phyloP scores from a whole-genome alignment of 2,113 vertebrate genomes.

The Pollachius pollachius region DNA sequence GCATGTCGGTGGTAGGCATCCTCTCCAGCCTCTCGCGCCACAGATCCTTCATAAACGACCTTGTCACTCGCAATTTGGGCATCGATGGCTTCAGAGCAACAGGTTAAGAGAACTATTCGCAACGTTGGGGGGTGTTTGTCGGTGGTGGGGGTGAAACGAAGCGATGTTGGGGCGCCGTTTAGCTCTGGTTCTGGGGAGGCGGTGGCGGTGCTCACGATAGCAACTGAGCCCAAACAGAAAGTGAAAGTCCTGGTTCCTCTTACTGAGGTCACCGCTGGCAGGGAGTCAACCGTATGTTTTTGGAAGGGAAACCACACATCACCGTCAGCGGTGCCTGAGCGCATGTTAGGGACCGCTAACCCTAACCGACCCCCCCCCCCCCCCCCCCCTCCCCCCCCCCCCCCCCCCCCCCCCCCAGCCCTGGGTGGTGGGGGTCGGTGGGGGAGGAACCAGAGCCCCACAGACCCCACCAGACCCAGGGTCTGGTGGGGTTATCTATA shows the following conservation, averaged over 20 bases:
- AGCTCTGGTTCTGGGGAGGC: constrained; percentile 36
- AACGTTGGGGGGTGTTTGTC: neutral
- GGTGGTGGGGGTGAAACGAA: constrained; percentile 34
- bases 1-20: no score
- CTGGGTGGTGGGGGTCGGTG: no score
- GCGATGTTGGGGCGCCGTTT: constrained; percentile 47
- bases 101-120: constrained; percentile 30
- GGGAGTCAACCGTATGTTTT: constrained; percentile 71
- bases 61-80: constrained; percentile 51
- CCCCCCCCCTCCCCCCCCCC: no score
- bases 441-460: no score
- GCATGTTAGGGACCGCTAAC: constrained; percentile 62
- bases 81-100: constrained; percentile 54
- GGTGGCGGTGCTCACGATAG: constrained; percentile 48
- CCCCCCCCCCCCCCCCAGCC: no score
- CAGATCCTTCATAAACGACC: constrained; percentile 34
- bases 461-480: no score
- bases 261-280: constrained; percentile 79
- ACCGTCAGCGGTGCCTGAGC: constrained; percentile 72
- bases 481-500: constrained; percentile 27
- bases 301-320: constrained; percentile 33
- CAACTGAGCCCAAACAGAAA: constrained; percentile 56
- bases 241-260: constrained; percentile 61
- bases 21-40: constrained; percentile 17
- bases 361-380: no score